phyloP scores from a whole-genome alignment of 2,797 vertebrate species.

The Morelia viridis region DNA sequence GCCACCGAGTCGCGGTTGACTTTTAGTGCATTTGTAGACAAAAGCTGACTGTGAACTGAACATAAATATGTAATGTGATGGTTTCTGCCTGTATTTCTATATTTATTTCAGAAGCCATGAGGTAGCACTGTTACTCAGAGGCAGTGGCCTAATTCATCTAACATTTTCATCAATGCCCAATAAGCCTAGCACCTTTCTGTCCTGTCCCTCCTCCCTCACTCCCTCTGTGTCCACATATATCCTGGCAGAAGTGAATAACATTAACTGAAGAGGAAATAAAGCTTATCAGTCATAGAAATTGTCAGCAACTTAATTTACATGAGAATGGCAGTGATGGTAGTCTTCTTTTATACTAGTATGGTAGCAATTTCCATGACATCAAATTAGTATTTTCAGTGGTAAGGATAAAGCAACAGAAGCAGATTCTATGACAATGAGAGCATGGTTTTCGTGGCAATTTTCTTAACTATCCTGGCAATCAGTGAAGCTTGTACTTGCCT shows the following conservation, averaged over 20 bases:
- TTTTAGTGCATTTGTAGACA: not conserved
- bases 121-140: not conserved
- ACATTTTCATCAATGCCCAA: not conserved
- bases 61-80: not conserved
- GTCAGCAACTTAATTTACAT: not conserved
- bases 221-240: no score
- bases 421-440: not conserved
- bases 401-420: not conserved
- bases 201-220: no score
- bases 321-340: not conserved
- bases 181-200: not conserved
- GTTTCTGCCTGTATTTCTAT: not conserved
- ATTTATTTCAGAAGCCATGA: not conserved
- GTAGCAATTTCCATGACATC: not conserved
- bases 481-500: constrained; percentile 11
- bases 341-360: not conserved
- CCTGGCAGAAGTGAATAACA: not conserved
- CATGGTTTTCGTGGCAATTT: not conserved
- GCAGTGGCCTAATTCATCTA: not conserved
- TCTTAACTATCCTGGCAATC: not conserved
- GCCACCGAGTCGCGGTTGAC: not conserved
- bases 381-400: not conserved
- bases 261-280: not conserved
- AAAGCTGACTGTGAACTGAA: not conserved
- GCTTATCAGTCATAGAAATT: not conserved